These are phyloP conservation scores for Chaetorhynchus papuensis DNA, from an alignment of 2,113 vertebrate species.

Conservation along the genomic window DNA sequence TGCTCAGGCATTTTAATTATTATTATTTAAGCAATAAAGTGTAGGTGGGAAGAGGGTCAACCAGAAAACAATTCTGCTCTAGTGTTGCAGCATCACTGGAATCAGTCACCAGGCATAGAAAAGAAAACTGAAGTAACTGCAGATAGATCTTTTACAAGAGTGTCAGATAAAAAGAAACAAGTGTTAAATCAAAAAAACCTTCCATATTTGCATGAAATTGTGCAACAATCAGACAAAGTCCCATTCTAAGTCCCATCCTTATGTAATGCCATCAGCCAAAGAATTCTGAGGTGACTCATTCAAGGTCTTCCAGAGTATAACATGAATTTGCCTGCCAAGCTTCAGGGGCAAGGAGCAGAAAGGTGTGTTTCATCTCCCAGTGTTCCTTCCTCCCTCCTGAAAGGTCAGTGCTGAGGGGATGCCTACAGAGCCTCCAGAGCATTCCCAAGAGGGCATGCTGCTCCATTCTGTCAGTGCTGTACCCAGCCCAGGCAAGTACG, in stretches of 20 bases:
- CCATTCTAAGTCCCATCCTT: not conserved
- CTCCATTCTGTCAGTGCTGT: accelerated
- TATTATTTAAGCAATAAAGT: not conserved
- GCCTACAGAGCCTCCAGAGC: not conserved
- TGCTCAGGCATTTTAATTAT: not conserved
- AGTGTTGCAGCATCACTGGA: not conserved
- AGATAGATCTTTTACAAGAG: not conserved
- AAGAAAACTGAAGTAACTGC: not conserved
- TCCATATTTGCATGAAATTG: not conserved
- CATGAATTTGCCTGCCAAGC: not conserved
- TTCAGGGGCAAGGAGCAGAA: not conserved
- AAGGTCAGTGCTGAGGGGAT: not conserved
- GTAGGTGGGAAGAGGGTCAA: not conserved
- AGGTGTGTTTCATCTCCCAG: not conserved
- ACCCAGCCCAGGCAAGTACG: accelerated
- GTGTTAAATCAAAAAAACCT: not conserved
- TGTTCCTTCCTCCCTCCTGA: not conserved
- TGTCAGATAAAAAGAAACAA: not conserved
- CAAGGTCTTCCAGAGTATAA: not conserved
- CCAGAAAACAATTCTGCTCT: not conserved
- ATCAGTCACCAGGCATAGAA: not conserved
- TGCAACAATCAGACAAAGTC: not conserved
- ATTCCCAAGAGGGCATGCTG: not conserved
- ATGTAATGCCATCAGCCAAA: not conserved
- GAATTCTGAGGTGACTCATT: not conserved